Evolutionary conservation across 2,797 vertebrate genomes (phyloP).

Genomic region (Artibeus lituratus): DNA sequence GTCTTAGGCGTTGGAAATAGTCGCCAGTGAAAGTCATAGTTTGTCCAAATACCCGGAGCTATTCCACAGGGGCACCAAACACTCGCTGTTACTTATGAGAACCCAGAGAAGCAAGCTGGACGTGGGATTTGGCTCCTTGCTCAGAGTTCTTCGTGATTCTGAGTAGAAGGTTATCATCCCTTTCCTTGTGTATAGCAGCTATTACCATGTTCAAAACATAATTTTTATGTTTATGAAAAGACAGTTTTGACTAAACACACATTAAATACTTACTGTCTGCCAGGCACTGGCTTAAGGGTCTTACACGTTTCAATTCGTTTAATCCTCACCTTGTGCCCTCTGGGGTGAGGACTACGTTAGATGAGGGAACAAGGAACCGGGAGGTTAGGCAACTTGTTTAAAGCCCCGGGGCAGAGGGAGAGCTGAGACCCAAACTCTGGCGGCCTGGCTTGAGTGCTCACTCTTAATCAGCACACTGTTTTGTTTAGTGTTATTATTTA

Average conservation of each 20-base stretch:
- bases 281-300: neutral
- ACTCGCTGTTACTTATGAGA: neutral
- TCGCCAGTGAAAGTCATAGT: neutral
- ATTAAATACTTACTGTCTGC: neutral
- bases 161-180: neutral
- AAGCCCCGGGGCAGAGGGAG: neutral
- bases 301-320: neutral
- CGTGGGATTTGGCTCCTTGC: neutral
- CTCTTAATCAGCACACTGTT: neutral
- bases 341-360: neutral
- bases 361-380: neutral
- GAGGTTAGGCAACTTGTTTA: neutral
- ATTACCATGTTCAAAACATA: neutral
- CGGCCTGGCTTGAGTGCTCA: neutral
- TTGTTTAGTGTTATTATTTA: neutral
- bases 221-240: neutral
- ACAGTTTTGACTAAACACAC: neutral
- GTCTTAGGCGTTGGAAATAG: neutral
- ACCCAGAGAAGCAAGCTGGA: neutral
- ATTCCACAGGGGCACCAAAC: neutral
- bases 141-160: neutral
- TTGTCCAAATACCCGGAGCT: neutral
- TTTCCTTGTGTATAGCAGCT: neutral
- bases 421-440: neutral
- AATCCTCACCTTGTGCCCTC: neutral